Base-by-base conservation (phyloP, 2,888 invertebrate genomes). In the Marronus borbonicus region DNA sequence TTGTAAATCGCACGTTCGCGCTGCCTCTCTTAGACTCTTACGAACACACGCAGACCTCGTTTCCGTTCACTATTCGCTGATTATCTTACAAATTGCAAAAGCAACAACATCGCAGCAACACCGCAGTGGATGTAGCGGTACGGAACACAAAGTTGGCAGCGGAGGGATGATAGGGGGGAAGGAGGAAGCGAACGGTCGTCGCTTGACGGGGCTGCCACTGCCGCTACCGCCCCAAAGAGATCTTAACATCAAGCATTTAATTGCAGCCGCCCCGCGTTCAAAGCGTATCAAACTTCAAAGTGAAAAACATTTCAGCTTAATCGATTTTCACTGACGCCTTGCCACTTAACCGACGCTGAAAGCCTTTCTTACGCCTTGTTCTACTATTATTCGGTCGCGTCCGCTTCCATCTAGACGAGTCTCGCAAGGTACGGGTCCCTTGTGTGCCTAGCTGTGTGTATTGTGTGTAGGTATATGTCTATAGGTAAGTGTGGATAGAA, bases 251-350 rank as follows among this genome's bases (percentile, higher is more conserved):
- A 78, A 81, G 81, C 80, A 80, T 85, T 86, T 86, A 86, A 86
- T 86, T 86, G 85, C 85, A 83, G 83, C 84, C 85, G 83, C 83
- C 83, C 84, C 82, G 20, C 77, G 31, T 36, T 84, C 85, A 85
- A 85, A 85, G 85, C 84, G 82, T 83, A 81, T 84, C 82, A 83
- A 85, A 86, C 86, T 86, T 86, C 86, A 86, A 86, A 86, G 86
- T 83, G 85, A 86, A 86, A 86, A 86, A 86, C 86, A 85, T 85
- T 86, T 85, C 82, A 84, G 83, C 83, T 84, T 85, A 86, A 86
- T 86, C 86, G 86, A 86, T 86, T 85, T 84, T 84, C 82, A 83
- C 81, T 83, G 84, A 84, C 84, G 84, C 84, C 84, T 83, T 81
- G 82, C 84, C 85, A 85, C 85, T 85, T 85, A 84, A 81, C 80